phyloP scores from a whole-genome alignment of 2,888 invertebrate genomes.

The Metallyticus violacea region DNA sequence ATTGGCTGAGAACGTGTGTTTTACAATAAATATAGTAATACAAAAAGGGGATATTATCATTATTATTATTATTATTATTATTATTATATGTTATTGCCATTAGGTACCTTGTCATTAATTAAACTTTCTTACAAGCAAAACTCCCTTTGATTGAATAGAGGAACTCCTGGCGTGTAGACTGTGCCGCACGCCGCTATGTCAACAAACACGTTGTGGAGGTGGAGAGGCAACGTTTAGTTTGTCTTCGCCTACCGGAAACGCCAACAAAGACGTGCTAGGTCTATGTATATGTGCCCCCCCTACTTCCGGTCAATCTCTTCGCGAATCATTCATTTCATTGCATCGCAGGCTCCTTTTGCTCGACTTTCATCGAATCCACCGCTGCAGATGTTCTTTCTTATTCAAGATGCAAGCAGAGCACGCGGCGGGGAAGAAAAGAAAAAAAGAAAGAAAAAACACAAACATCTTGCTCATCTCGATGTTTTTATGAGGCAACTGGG shows the following conservation, averaged over 20 bases:
- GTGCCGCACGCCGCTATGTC: slow-evolving; percentile 6
- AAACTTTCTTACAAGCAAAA: too few species aligned
- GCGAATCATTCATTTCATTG: background rate
- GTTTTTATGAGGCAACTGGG: too few species aligned
- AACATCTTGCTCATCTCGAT: background rate
- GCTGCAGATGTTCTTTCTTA: background rate
- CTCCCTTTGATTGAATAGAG: too few species aligned
- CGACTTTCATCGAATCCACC: background rate
- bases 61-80: too few species aligned
- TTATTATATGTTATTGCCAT: too few species aligned
- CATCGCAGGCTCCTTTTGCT: background rate
- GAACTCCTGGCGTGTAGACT: background rate
- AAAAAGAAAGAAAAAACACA: too few species aligned
- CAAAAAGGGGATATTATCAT: too few species aligned
- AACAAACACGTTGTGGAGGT: slow-evolving; percentile 7
- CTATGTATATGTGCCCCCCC: slow-evolving; percentile 1
- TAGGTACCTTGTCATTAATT: too few species aligned
- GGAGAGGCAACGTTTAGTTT: slow-evolving; percentile 26
- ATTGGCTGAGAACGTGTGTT: too few species aligned
- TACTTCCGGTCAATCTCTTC: slow-evolving; percentile 8
- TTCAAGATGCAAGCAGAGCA: background rate
- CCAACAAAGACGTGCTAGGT: slow-evolving; percentile 22
- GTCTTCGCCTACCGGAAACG: slow-evolving; percentile 26
- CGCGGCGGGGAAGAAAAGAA: background rate
- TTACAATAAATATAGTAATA: too few species aligned